phyloP scores from a whole-genome alignment of 1,140 invertebrate genomes.

The Monomorium pharaonis region DNA sequence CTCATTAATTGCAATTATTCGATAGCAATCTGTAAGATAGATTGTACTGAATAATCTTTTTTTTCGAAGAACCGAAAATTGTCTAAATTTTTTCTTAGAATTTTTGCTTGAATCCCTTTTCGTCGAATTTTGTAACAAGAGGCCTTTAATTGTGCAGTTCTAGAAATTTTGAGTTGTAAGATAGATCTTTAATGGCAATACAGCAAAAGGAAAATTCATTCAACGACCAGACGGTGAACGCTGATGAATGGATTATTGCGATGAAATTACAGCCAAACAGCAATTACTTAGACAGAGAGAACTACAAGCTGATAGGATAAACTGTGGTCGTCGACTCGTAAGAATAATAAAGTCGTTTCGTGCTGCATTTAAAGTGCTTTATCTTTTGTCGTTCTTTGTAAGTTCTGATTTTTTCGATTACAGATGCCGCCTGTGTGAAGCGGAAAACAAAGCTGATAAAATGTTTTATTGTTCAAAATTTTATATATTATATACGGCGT shows the following conservation, averaged over 20 bases:
- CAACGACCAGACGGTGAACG: background rate
- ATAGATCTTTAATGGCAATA: background rate
- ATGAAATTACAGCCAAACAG: constrained; percentile 8
- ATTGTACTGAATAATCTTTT: no score
- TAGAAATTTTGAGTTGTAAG: background rate
- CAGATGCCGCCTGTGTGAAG: background rate
- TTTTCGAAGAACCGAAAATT: no score
- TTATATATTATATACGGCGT: background rate
- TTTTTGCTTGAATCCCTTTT: background rate
- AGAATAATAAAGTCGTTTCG: constrained; percentile 18
- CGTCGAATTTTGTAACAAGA: background rate
- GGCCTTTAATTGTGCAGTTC: background rate
- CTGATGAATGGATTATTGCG: constrained; percentile 16
- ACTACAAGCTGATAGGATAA: background rate
- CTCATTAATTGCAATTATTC: background rate
- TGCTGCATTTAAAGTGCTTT: background rate
- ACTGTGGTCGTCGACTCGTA: background rate
- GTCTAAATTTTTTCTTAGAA: background rate
- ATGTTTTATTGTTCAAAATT: background rate
- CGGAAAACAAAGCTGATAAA: background rate
- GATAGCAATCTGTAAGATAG: background rate
- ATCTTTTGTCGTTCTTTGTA: background rate
- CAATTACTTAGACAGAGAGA: constrained; percentile 22
- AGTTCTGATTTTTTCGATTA: background rate
- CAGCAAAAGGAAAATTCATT: constrained; percentile 7